These are phyloP conservation scores for Puntigrus tetrazona DNA, from an alignment of 2,113 vertebrate species.

Conservation along the genomic window DNA sequence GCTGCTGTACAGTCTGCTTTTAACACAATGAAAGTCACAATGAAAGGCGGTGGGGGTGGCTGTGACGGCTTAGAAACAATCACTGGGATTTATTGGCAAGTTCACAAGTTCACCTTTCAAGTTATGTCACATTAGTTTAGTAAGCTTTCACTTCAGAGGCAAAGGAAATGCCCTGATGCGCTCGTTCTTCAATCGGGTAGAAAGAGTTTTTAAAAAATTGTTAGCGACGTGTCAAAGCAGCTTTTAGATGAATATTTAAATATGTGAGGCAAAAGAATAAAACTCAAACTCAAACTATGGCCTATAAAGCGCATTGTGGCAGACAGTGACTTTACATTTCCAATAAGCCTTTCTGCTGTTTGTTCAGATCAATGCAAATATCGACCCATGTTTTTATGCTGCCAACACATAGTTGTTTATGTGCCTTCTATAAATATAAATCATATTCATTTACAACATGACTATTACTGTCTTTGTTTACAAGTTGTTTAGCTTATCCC, in stretches of 20 bases:
- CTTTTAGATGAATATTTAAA: background rate
- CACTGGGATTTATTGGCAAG: background rate
- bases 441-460: too few species aligned
- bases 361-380: too few species aligned
- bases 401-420: too few species aligned
- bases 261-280: too few species aligned
- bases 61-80: background rate
- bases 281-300: too few species aligned
- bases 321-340: too few species aligned
- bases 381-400: too few species aligned
- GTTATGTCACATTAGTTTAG: background rate
- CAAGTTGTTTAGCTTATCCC: too few species aligned
- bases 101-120: slow-evolving; percentile 28
- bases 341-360: too few species aligned
- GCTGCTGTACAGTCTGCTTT: background rate
- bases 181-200: background rate
- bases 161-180: background rate
- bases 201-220: background rate
- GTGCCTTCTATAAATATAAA: too few species aligned
- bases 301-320: too few species aligned
- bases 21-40: background rate
- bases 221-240: background rate
- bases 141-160: background rate
- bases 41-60: background rate
- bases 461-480: too few species aligned